Base-by-base conservation (phyloP, 2,797 vertebrate genomes). In the Peromyscus aztecus region DNA sequence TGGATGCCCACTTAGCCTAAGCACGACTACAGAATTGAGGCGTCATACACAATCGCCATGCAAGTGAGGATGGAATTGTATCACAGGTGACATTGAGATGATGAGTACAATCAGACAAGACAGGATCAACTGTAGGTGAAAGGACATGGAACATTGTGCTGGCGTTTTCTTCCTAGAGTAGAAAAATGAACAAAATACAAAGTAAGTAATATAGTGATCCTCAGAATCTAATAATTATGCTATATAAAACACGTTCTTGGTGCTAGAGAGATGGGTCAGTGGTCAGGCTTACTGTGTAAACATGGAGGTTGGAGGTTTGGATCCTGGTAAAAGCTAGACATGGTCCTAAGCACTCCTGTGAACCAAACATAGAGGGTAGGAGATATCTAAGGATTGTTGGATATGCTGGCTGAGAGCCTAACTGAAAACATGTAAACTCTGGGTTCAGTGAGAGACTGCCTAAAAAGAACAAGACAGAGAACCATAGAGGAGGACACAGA, bases 161-260 rank as follows among this genome's bases (percentile, higher is more conserved):
- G 9, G 27, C 40, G 73, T 59, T 87, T 96, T 95, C 59, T 90
- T 94, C 29, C 63, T 12, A 3, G 21, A 93, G 37, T 0, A 57
- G 1, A 91, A 87, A 90, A 90, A 43, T 59, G 46, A 96, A 82
- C 23, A 92, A 93, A 83, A 76, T 61, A 73, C 37, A 76, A 95
- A 91, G 61, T 37, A 89, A 78, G 46, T 65, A 83, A 89, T 40
- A 23, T 40, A 23, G 57, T 0, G 16, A 81, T 84, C 2, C 37
- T 94, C 77, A 94, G 49, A 95, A 80, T 90, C 34, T 24, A 76
- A 12, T 90, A 92, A 76, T 57, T 92, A 17, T 65, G 17, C 19
- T 69, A 86, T 55, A 43, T 49, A 29, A 83, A 95, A 92, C 61
- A 67, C 6, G 4, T n/a, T 23, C 21, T 67, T 65, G 12, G 31